phyloP scores from a whole-genome alignment of 2,797 vertebrate genomes.

The Sphenopsis melanotis region DNA sequence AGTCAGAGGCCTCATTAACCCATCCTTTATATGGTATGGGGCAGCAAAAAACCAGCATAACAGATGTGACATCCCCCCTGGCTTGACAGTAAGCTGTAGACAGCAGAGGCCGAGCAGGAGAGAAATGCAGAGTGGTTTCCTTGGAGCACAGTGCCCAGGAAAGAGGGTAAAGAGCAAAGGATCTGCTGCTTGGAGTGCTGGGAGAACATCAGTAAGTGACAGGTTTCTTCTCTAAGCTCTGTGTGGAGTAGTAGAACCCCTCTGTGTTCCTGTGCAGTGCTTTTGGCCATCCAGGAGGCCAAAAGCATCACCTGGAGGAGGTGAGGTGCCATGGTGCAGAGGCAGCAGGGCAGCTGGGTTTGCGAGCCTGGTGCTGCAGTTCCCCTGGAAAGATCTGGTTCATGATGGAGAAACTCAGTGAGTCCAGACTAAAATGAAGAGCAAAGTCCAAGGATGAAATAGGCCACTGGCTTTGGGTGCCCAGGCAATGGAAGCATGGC shows the following conservation, averaged over 20 bases:
- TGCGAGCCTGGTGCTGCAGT: background rate
- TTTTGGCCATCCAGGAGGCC: background rate
- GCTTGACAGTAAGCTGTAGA: background rate
- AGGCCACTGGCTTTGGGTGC: background rate
- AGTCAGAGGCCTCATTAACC: background rate
- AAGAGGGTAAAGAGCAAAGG: background rate
- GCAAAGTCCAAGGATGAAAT: background rate
- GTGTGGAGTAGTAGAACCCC: background rate
- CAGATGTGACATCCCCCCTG: background rate
- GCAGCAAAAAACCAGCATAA: background rate
- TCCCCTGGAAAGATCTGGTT: background rate
- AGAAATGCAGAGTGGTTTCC: background rate
- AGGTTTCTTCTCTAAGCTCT: background rate
- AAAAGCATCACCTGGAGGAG: background rate
- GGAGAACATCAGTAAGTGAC: background rate
- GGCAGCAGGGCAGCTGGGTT: background rate
- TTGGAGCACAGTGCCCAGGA: background rate
- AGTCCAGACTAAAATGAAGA: background rate
- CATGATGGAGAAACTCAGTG: background rate
- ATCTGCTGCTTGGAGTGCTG: background rate
- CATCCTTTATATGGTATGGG: background rate
- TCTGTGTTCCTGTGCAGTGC: background rate
- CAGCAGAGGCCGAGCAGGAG: background rate
- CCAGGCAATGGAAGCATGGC: background rate
- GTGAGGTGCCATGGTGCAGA: background rate